Evolutionary conservation across 2,888 invertebrate genomes (phyloP).

Genomic region (Leptinotarsa juncta): DNA sequence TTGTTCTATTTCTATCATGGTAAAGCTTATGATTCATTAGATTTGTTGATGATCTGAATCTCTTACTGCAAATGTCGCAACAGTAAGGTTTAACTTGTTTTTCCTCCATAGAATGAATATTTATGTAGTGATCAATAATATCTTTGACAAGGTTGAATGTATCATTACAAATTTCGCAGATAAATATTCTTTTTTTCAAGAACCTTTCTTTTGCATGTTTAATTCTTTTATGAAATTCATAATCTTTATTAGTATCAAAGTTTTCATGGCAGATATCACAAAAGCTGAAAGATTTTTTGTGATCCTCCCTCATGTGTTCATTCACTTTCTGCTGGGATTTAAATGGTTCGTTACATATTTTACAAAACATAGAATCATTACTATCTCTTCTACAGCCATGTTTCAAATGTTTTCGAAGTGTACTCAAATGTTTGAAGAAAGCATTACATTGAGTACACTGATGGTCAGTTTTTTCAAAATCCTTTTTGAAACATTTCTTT

Average conservation of each 20-base stretch:
- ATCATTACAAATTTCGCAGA: slow-evolving; percentile 54
- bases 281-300: slow-evolving; percentile 34
- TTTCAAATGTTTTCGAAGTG: slow-evolving; percentile 36
- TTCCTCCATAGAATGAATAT: slow-evolving; percentile 49
- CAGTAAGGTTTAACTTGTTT: slow-evolving; percentile 54
- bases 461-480: slow-evolving; percentile 37
- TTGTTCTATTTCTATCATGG: slow-evolving; percentile 53
- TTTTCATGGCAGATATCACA: slow-evolving; percentile 38
- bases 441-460: slow-evolving; percentile 41
- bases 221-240: slow-evolving; percentile 31
- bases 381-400: slow-evolving; percentile 40
- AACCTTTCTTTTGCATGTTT: slow-evolving; percentile 35
- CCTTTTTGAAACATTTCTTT: slow-evolving; percentile 41
- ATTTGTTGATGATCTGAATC: slow-evolving; percentile 55
- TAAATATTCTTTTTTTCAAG: slow-evolving; percentile 26
- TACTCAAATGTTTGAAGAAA: slow-evolving; percentile 38
- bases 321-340: slow-evolving; percentile 34
- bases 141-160: slow-evolving; percentile 50
- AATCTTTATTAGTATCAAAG: slow-evolving; percentile 36
- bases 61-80: slow-evolving; percentile 54
- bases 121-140: slow-evolving; percentile 52
- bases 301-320: slow-evolving; percentile 37
- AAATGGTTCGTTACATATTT: slow-evolving; percentile 41
- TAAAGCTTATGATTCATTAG: slow-evolving; percentile 56
- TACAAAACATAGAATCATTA: slow-evolving; percentile 36